Evolutionary conservation across 1,140 invertebrate species (phyloP).

Genomic region (Cydia amplana): DNA sequence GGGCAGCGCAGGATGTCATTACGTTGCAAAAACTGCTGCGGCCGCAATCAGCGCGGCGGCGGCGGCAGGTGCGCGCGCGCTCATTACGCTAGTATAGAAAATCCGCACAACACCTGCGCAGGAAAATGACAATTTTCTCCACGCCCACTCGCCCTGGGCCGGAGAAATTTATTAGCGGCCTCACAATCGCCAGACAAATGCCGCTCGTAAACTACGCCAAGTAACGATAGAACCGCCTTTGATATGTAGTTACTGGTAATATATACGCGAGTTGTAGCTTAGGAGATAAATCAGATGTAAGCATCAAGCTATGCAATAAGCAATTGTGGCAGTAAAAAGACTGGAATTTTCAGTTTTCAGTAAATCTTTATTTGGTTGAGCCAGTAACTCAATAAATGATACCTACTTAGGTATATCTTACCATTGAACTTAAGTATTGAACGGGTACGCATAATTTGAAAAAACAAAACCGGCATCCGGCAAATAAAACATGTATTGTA

Average conservation of each 20-base stretch:
- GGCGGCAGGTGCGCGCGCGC: conserved; percentile 41
- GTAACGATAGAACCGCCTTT: conserved; percentile 12
- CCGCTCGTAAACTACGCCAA: background rate
- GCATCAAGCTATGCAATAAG: background rate
- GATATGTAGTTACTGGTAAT: background rate
- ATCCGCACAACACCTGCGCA: conserved; percentile 49
- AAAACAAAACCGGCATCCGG: no score
- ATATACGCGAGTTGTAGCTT: background rate
- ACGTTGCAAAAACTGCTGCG: conserved; percentile 48
- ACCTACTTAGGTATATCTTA: no score
- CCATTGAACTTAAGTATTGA: no score
- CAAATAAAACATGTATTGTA: no score
- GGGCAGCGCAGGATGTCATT: conserved; percentile 41
- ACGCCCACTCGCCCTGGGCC: conserved; percentile 12
- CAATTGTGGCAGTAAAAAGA: background rate
- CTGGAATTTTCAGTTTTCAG: no score
- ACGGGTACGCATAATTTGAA: no score
- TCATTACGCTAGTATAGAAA: conserved; percentile 54
- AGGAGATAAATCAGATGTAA: background rate
- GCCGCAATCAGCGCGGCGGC: conserved; percentile 35
- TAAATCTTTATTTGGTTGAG: no score
- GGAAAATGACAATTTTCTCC: conserved; percentile 64
- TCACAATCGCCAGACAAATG: conserved; percentile 4
- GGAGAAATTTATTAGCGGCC: conserved; percentile 17
- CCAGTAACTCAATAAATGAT: no score